Conservation (phyloP, 2,113 vertebrate genomes). For the Burhinus bistriatus region DNA sequence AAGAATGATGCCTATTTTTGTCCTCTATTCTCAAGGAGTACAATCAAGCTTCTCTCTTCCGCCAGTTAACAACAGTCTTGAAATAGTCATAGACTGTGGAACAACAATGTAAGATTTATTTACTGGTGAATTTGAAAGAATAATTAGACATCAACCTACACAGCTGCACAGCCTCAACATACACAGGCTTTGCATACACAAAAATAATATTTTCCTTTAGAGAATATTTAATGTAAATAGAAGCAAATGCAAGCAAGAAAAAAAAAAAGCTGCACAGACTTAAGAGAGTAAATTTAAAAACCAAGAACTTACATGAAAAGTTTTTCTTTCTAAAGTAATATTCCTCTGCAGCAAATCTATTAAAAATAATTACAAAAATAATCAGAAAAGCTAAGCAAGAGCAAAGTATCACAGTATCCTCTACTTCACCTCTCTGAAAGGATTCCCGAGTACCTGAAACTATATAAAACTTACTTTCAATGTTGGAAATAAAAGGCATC, state of each 20-base stretch:
- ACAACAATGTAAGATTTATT: background rate
- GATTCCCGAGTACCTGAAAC: background rate
- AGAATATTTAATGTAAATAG: conserved; percentile 29
- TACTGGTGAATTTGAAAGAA: background rate
- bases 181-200: background rate
- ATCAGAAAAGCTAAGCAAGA: background rate
- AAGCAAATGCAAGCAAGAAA: background rate
- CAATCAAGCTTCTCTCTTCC: background rate
- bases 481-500: too few relatives aligned
- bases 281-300: background rate
- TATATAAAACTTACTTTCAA: background rate
- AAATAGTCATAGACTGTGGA: background rate
- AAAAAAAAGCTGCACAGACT: background rate
- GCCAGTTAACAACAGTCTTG: background rate
- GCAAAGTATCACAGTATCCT: background rate
- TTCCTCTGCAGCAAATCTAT: conserved; percentile 42
- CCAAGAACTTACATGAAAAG: conserved; percentile 50
- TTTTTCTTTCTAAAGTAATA: background rate
- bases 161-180: conserved; percentile 17
- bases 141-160: conserved; percentile 8
- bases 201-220: background rate
- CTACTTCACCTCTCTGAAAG: background rate
- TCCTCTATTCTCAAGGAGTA: background rate
- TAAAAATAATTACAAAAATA: conserved; percentile 16
- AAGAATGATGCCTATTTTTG: background rate